phyloP scores from a whole-genome alignment of 1,140 invertebrate species.

The Hypothenemus hampei region DNA sequence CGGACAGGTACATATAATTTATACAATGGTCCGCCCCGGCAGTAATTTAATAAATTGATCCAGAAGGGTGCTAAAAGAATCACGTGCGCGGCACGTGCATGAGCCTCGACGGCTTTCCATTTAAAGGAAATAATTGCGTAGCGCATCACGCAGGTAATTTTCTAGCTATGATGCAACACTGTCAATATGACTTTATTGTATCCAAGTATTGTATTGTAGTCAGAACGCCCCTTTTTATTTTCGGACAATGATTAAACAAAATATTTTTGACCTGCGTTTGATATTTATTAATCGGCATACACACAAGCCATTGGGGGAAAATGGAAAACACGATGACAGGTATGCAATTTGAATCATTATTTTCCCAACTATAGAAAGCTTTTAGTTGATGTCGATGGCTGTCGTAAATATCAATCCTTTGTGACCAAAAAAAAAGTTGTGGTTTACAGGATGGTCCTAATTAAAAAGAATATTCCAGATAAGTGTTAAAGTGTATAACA shows the following conservation, averaged over 20 bases:
- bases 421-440: not conserved
- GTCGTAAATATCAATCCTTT: constrained; percentile 1
- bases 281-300: constrained; percentile 10
- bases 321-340: too few relatives aligned
- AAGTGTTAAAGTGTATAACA: too few relatives aligned
- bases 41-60: constrained; percentile 30
- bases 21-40: constrained; percentile 25
- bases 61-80: constrained; percentile 23
- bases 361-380: not conserved
- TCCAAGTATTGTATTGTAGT: too few relatives aligned
- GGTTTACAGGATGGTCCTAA: too few relatives aligned
- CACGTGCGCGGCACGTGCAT: constrained; percentile 24
- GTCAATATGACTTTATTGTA: constrained; percentile 25
- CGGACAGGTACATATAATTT: constrained; percentile 26
- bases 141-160: constrained; percentile 26
- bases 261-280: constrained; percentile 22
- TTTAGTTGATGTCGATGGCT: constrained; percentile 2
- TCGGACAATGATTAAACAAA: constrained; percentile 19
- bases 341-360: constrained; percentile 19
- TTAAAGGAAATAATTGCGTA: constrained; percentile 27
- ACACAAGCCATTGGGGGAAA: too few relatives aligned
- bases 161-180: constrained; percentile 12
- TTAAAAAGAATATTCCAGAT: too few relatives aligned
- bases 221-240: constrained; percentile 14
- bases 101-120: constrained; percentile 17